Conservation (phyloP, 2,113 vertebrate genomes). For the Bettongia penicillata region DNA sequence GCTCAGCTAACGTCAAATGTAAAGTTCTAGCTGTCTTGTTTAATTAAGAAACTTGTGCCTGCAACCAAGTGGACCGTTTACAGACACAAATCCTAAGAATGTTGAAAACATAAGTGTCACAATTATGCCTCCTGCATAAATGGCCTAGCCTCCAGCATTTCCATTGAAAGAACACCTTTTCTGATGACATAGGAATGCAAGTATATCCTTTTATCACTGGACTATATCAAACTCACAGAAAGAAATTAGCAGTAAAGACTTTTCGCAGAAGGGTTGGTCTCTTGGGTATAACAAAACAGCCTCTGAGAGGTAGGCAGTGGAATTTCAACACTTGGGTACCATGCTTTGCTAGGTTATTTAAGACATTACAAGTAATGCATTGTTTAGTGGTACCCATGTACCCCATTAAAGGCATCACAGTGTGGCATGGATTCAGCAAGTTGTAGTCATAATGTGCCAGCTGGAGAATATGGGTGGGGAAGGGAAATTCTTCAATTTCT, state of each 20-base stretch:
- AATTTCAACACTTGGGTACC: constrained; percentile 77
- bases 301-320: constrained; percentile 71
- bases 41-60: neutral
- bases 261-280: constrained; percentile 76
- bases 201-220: constrained; percentile 70
- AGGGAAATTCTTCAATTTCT: constrained; percentile 82
- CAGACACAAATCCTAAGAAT: constrained; percentile 44
- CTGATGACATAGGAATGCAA: constrained; percentile 70
- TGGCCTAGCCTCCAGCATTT: constrained; percentile 66
- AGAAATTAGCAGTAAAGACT: constrained; percentile 82
- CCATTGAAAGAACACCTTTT: constrained; percentile 65
- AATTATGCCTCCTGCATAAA: constrained; percentile 59
- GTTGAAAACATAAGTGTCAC: constrained; percentile 9
- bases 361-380: constrained; percentile 83
- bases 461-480: constrained; percentile 83
- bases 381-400: constrained; percentile 79
- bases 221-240: constrained; percentile 76
- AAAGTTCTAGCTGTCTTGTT: constrained; percentile 13
- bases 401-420: constrained; percentile 83
- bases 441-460: constrained; percentile 81
- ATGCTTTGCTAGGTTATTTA: constrained; percentile 81
- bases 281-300: constrained; percentile 82
- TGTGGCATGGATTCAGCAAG: constrained; percentile 80
- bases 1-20: constrained; percentile 2
- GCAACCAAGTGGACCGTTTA: constrained; percentile 24